Evolutionary conservation across 2,113 vertebrate genomes (phyloP).

Genomic region (Sturnira hondurensis): DNA sequence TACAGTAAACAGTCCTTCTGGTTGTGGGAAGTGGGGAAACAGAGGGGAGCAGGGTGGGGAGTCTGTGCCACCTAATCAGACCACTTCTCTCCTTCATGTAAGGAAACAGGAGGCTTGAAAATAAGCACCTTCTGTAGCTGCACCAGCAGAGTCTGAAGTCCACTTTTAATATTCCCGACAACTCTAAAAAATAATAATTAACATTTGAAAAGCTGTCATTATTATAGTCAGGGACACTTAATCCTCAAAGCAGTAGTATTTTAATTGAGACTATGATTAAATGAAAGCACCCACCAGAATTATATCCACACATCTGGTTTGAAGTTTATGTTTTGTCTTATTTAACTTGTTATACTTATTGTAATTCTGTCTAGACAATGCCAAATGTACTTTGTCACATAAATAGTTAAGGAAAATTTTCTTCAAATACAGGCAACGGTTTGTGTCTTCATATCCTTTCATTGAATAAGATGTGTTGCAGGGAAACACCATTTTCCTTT

Average conservation of each 20-base stretch:
- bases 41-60: not conserved
- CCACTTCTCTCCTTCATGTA: conserved; percentile 13
- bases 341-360: conserved; percentile 72
- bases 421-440: conserved; percentile 58
- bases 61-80: not conserved
- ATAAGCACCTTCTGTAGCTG: conserved; percentile 45
- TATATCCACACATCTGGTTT: conserved; percentile 77
- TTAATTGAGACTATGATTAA: conserved; percentile 76
- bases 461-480: conserved; percentile 37
- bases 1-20: conserved; percentile 31
- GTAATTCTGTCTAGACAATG: conserved; percentile 77
- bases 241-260: conserved; percentile 82
- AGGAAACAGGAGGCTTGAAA: conserved; percentile 40
- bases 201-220: conserved; percentile 81
- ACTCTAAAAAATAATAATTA: conserved; percentile 70
- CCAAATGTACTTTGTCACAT: conserved; percentile 59
- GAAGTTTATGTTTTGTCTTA: conserved; percentile 76
- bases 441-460: conserved; percentile 54
- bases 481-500: conserved; percentile 25
- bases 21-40: not conserved
- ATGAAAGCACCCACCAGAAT: conserved; percentile 76
- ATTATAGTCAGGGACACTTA: conserved; percentile 85
- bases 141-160: conserved; percentile 35
- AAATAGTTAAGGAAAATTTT: conserved; percentile 71
- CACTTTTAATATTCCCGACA: conserved; percentile 55